Base-by-base conservation (phyloP, 2,113 vertebrate genomes). In the Athene cunicularia region DNA sequence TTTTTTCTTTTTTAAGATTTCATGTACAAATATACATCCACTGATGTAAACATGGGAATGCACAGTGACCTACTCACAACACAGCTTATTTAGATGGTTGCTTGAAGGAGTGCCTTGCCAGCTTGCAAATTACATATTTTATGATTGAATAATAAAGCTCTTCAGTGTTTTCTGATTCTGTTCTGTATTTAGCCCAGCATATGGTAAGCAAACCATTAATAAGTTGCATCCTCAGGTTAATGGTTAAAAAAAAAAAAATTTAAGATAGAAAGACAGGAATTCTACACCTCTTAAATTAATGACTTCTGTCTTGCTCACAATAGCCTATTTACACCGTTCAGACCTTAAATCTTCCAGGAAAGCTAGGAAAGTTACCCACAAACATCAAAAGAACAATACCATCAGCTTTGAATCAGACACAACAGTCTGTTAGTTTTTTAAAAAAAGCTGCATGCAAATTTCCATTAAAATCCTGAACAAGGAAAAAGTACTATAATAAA, bases 401-500 rank as follows among this genome's bases (percentile, higher is more conserved):
- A 83, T 30, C 55, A 66, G 32, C 63, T 95, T 12, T 86, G 75
- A 92, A 59, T 53, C 50, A 86, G 86, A 91, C 80, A 91, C 67
- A 84, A 86, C 59, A 58, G 50, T 80, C 68, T 76, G 50, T n/a
- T 80, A 39, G n/a, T 82, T 45, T 45, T 45, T 60, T 74, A 85
- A 72, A 53, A 92, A 87, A 91, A 43, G 20, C 56, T n/a, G 60
- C 66, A 62, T 66, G 80, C 63, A 77, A 73, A 88, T 90, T 83
- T 58, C 88, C 94, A 88, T 83, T 94, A 70, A 80, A 87, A 88
- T 39, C 66, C 72, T 88, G 94, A 92, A 80, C 64, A 83, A 90
- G 81, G 93, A 77, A 92, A 33, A 86, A 91, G 76, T 86, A 59
- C 67, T 58, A 47, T 27, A 77, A 88, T 83, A 93, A 95, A 92